These are phyloP conservation scores for Zeuzera pyrina DNA, from an alignment of 2,888 invertebrate species.

Conservation along the genomic window DNA sequence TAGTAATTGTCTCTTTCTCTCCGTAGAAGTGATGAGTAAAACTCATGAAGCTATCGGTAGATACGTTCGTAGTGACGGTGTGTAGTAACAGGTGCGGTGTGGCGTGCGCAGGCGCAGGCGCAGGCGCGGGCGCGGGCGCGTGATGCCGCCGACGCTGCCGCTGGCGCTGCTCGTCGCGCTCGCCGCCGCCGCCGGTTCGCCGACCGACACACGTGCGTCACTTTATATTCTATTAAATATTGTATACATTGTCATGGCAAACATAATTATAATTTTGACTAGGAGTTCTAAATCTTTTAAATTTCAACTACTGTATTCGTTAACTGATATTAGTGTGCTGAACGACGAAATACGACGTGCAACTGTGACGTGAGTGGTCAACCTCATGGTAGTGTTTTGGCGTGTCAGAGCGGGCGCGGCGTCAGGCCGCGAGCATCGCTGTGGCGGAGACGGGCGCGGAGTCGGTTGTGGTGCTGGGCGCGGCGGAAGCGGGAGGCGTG, in stretches of 20 bases:
- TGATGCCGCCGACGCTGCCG: constrained; percentile 15
- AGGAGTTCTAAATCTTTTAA: not conserved
- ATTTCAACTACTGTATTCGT: too few species aligned
- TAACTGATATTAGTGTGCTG: too few species aligned
- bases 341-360: too few species aligned
- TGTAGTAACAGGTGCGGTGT: too few species aligned
- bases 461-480: constrained; percentile 9
- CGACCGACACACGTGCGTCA: constrained; percentile 2
- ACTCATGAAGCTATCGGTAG: too few species aligned
- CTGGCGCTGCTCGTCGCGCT: constrained; percentile 25
- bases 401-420: constrained; percentile 12
- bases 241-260: not conserved
- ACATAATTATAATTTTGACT: not conserved
- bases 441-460: constrained; percentile 9
- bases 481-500: constrained; percentile 15
- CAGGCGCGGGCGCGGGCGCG: constrained; percentile 10
- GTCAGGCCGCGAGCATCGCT: too few species aligned
- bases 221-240: not conserved
- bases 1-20: too few species aligned
- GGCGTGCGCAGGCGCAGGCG: too few species aligned
- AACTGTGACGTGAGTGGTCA: too few species aligned
- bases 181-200: constrained; percentile 17
- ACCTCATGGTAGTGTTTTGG: not conserved
- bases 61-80: too few species aligned
- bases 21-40: too few species aligned